Conservation (phyloP, 2,797 vertebrate genomes). For the Chelon auratus region DNA sequence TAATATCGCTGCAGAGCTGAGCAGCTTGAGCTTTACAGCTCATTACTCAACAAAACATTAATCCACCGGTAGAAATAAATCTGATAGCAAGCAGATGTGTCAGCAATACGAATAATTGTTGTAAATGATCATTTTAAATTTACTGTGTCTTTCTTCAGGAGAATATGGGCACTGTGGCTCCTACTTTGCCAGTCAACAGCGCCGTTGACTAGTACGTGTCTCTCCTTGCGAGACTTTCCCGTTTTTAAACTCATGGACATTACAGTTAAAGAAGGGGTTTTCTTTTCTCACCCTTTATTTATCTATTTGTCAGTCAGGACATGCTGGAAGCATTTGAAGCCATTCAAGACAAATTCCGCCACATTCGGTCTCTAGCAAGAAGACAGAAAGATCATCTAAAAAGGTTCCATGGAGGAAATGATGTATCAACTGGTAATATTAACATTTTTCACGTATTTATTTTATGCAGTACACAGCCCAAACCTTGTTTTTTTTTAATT, state of each 20-base stretch:
- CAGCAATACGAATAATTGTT: slow-evolving; percentile 40
- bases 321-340: slow-evolving; percentile 90
- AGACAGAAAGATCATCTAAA: slow-evolving; percentile 95
- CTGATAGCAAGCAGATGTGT: slow-evolving; percentile 42
- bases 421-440: slow-evolving; percentile 88
- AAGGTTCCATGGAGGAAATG: slow-evolving; percentile 89
- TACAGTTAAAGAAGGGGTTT: slow-evolving; percentile 9
- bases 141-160: slow-evolving; percentile 70
- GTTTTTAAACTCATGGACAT: neutral
- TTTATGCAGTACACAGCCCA: slow-evolving; percentile 3
- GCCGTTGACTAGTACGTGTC: slow-evolving; percentile 79
- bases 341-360: slow-evolving; percentile 94
- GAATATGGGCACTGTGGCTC: slow-evolving; percentile 61
- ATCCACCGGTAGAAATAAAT: slow-evolving; percentile 7
- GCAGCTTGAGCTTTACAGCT: slow-evolving; percentile 32
- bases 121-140: slow-evolving; percentile 43
- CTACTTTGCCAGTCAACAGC: slow-evolving; percentile 65
- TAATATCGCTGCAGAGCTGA: slow-evolving; percentile 56
- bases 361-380: slow-evolving; percentile 90
- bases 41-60: slow-evolving; percentile 20
- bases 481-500: slow-evolving; percentile 43
- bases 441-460: slow-evolving; percentile 31
- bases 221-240: slow-evolving; percentile 21
- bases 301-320: slow-evolving; percentile 87
- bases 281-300: slow-evolving; percentile 25